These are phyloP conservation scores for Cirrhinus molitorella DNA, from an alignment of 2,797 vertebrate species.

Conservation along the genomic window DNA sequence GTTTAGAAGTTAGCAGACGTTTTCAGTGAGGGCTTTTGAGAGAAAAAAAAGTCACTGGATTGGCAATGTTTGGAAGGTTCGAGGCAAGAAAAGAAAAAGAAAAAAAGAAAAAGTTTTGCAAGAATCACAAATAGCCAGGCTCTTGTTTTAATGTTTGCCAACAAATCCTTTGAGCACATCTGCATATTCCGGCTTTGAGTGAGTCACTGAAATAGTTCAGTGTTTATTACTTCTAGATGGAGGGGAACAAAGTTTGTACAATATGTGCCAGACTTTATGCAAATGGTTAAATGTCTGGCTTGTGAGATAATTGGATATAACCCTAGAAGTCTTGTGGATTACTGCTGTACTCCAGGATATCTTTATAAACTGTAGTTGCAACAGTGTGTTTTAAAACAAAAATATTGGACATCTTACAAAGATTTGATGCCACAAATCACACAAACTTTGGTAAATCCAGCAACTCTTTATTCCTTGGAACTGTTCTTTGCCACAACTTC, in stretches of 20 bases:
- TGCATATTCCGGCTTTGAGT: neutral
- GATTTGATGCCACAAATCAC: neutral
- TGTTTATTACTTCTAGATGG: conserved; percentile 15
- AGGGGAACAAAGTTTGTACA: neutral
- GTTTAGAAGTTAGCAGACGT: neutral
- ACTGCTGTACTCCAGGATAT: neutral
- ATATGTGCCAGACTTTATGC: neutral
- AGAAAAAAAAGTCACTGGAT: neutral
- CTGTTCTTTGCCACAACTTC: neutral
- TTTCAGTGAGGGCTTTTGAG: neutral
- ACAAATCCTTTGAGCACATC: conserved; percentile 3
- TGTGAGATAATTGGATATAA: conserved; percentile 1
- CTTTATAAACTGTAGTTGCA: neutral
- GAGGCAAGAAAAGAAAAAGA: neutral
- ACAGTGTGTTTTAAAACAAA: neutral
- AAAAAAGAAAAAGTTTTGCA: neutral
- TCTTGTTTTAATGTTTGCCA: conserved; percentile 13
- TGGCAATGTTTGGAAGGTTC: no score
- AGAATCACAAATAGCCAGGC: neutral
- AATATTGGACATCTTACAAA: neutral
- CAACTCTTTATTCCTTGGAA: neutral
- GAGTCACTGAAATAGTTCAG: conserved; percentile 6
- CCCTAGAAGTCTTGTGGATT: neutral
- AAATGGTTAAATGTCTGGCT: conserved; percentile 17
- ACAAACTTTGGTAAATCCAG: neutral